Conservation (phyloP, 2,113 vertebrate species). For the Chaenogobius annularis region DNA sequence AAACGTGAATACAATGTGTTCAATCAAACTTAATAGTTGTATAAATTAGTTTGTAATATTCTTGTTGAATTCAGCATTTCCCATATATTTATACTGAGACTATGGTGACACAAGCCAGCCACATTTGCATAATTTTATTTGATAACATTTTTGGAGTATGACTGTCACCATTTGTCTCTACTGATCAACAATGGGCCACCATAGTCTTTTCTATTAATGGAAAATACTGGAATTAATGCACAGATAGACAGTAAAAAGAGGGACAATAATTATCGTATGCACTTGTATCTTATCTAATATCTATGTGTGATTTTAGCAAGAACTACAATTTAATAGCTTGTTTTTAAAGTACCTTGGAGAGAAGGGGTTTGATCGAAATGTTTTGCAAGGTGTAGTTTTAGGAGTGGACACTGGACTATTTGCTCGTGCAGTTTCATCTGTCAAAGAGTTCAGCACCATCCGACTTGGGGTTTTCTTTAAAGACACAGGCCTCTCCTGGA, state of each 20-base stretch:
- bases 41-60: neutral
- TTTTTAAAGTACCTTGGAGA: slow-evolving; percentile 37
- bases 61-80: neutral
- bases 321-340: neutral
- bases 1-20: neutral
- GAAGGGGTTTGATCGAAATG: slow-evolving; percentile 15
- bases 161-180: no score
- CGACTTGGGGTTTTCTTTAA: slow-evolving; percentile 68
- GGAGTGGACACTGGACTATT: neutral
- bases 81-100: no score
- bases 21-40: no score
- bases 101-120: no score
- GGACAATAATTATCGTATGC: neutral
- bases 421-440: slow-evolving; percentile 27
- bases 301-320: neutral
- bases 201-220: no score
- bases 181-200: no score
- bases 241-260: neutral
- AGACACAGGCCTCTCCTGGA: slow-evolving; percentile 72
- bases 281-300: neutral
- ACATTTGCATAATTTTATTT: no score
- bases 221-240: neutral
- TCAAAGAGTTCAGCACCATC: slow-evolving; percentile 54
- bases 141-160: no score
- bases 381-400: slow-evolving; percentile 4